A percentile compares a stretch with the other conserved stretches of the same genome.
Conservation (phyloP, 1,140 invertebrate genomes). For the Mactra quadrangularis region DNA sequence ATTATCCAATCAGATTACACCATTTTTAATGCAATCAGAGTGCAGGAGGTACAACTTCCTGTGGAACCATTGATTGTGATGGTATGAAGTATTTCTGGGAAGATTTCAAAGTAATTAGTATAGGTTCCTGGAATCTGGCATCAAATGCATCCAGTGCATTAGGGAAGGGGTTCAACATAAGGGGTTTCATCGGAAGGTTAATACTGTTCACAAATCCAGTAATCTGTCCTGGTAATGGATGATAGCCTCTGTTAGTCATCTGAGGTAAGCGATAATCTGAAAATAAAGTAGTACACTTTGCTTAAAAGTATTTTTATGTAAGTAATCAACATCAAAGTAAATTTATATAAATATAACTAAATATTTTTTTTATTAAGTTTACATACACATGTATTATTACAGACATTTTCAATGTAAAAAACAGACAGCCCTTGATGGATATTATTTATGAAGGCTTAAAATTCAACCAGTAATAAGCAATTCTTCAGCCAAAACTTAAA, state of each 20-base stretch:
- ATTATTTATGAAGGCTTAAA: no score
- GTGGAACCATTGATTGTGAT: constrained; percentile 72
- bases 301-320: no score
- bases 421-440: no score
- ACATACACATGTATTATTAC: no score
- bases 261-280: constrained; percentile 75
- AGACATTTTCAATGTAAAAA: not conserved
- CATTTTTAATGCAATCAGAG: constrained; percentile 17
- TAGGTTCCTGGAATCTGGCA: constrained; percentile 73
- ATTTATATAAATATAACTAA: no score
- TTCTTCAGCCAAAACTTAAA: no score
- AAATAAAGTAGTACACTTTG: constrained; percentile 53
- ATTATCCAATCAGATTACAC: no score
- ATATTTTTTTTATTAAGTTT: not conserved
- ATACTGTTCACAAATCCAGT: constrained; percentile 78
- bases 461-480: no score
- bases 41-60: constrained; percentile 52
- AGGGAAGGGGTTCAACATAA: constrained; percentile 81
- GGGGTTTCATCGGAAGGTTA: constrained; percentile 81
- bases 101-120: constrained; percentile 81
- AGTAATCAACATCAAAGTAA: no score
- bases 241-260: constrained; percentile 72
- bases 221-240: constrained; percentile 74
- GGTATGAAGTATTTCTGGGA: constrained; percentile 83
- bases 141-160: constrained; percentile 73